Evolutionary conservation across 2,888 invertebrate genomes (phyloP).

Genomic region (Tineola bisselliella): DNA sequence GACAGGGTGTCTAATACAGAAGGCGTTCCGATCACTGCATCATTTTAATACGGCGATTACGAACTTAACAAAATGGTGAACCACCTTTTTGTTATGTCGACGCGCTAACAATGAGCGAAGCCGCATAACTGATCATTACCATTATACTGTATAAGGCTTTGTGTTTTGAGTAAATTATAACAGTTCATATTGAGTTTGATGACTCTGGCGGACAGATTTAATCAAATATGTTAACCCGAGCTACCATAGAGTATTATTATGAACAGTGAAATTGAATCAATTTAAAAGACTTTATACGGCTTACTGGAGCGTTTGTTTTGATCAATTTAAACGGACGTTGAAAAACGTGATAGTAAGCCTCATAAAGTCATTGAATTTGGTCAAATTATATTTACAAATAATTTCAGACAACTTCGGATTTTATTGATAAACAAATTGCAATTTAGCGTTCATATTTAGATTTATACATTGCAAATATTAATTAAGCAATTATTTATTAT

Average conservation of each 20-base stretch:
- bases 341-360: no score
- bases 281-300: no score
- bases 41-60: constrained; percentile 38
- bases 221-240: constrained; percentile 25
- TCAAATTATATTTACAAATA: no score
- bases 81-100: constrained; percentile 54
- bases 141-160: constrained; percentile 64
- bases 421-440: neutral
- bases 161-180: constrained; percentile 69
- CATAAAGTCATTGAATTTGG: no score
- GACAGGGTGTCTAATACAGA: constrained; percentile 32
- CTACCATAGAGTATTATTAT: constrained; percentile 57
- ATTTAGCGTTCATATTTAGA: neutral
- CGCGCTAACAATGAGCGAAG: constrained; percentile 60
- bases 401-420: no score
- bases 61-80: constrained; percentile 56
- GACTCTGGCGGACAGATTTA: constrained; percentile 31
- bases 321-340: no score
- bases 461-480: constrained; percentile 19
- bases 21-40: constrained; percentile 6
- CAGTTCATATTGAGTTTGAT: constrained; percentile 54
- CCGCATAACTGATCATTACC: constrained; percentile 63
- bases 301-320: no score
- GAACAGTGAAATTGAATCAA: no score
- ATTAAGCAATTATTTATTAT: constrained; percentile 58